Percentiles rank a stretch among this genome's conserved stretches.
These are phyloP conservation scores for Synanthedon andrenaeformis DNA, from an alignment of 2,888 invertebrate genomes.

Conservation along the genomic window DNA sequence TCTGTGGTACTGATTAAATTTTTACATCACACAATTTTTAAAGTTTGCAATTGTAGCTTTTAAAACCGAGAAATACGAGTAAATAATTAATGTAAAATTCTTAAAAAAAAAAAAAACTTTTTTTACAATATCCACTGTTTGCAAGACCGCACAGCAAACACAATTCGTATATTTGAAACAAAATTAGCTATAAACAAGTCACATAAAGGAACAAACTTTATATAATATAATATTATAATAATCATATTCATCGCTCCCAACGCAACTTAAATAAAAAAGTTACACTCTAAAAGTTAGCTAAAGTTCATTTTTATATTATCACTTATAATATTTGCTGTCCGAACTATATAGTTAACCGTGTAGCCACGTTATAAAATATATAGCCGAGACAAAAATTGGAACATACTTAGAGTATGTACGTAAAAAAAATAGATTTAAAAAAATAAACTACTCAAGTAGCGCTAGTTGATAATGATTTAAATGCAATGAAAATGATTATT, in stretches of 20 bases:
- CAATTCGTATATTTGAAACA: constrained; percentile 50
- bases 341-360: not conserved
- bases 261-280: not conserved
- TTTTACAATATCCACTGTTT: constrained; percentile 16
- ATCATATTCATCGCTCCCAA: not conserved
- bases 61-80: no score
- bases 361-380: not conserved
- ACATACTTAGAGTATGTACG: not conserved
- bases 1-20: no score
- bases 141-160: constrained; percentile 40
- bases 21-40: no score
- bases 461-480: not conserved
- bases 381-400: no score
- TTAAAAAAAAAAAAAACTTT: no score
- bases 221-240: not conserved
- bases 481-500: not conserved
- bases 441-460: not conserved
- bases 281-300: constrained; percentile 28
- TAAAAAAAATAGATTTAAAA: not conserved
- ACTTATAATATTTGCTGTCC: constrained; percentile 19
- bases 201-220: constrained; percentile 26
- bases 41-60: no score
- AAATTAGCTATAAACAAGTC: constrained; percentile 43
- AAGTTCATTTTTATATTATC: constrained; percentile 55
- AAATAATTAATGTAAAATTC: no score